A percentile compares a stretch with the other conserved stretches of the same genome.
These are phyloP conservation scores for Cairina moschata DNA, from an alignment of 2,113 vertebrate genomes.

Conservation along the genomic window DNA sequence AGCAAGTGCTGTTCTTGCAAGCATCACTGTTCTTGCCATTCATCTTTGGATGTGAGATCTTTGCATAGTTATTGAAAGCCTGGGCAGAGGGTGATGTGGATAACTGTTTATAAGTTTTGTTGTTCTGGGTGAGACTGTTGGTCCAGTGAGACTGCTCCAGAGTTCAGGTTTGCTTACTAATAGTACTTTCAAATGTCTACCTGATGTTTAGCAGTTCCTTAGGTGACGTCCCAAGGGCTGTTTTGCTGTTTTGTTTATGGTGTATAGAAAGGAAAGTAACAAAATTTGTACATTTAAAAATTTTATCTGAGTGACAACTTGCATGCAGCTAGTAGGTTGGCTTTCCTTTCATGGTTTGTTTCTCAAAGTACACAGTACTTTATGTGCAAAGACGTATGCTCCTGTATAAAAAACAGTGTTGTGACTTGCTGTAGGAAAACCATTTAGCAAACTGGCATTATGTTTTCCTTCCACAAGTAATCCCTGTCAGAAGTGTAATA, in stretches of 20 bases:
- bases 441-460: not conserved
- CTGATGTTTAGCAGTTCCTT: not conserved
- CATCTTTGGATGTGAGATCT: not conserved
- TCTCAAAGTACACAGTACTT: not conserved
- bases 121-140: not conserved
- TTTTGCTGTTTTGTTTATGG: not conserved
- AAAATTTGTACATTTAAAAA: not conserved
- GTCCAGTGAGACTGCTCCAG: not conserved
- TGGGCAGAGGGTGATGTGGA: not conserved
- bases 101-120: accelerated
- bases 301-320: not conserved
- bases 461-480: not conserved
- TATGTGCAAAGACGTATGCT: not conserved
- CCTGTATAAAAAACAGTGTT: not conserved
- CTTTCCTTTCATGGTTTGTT: not conserved
- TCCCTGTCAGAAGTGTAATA: not conserved
- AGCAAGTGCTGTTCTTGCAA: not conserved
- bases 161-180: not conserved
- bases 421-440: not conserved
- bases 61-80: not conserved
- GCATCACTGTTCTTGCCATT: not conserved
- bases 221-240: accelerated
- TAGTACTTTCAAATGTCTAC: not conserved
- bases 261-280: not conserved
- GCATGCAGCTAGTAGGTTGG: not conserved